phyloP scores from a whole-genome alignment of 2,113 vertebrate genomes.

The Ellobius talpinus region DNA sequence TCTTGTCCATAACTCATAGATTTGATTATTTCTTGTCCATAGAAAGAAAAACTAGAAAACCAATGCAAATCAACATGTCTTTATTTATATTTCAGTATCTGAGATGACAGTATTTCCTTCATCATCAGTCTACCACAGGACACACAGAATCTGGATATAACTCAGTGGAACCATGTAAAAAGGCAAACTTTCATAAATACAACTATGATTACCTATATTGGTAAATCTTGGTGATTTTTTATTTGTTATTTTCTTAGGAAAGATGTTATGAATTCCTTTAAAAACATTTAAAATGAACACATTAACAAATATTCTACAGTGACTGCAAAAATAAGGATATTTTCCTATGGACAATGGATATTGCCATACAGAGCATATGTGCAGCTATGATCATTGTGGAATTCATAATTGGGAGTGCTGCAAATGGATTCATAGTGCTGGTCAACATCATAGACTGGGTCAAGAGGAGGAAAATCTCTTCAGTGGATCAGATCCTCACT shows the following conservation, averaged over 20 bases:
- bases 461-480: conserved; percentile 25
- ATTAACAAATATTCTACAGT: not conserved
- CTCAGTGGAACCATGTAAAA: not conserved
- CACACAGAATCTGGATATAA: not conserved
- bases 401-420: not conserved
- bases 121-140: not conserved
- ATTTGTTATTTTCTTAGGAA: not conserved
- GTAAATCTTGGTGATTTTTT: not conserved
- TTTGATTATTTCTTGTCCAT: too few species aligned
- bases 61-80: not conserved
- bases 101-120: not conserved
- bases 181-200: not conserved
- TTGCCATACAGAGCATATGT: not conserved
- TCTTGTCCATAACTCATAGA: too few species aligned
- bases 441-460: conserved; percentile 14
- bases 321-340: not conserved
- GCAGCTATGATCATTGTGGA: not conserved
- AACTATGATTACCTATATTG: not conserved
- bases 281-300: not conserved
- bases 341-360: not conserved
- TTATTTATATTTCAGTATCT: not conserved
- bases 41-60: not conserved
- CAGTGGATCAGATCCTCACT: not conserved
- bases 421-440: conserved; percentile 38
- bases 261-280: not conserved